phyloP scores from a whole-genome alignment of 2,113 vertebrate genomes.

The Thalassoma bifasciatum region DNA sequence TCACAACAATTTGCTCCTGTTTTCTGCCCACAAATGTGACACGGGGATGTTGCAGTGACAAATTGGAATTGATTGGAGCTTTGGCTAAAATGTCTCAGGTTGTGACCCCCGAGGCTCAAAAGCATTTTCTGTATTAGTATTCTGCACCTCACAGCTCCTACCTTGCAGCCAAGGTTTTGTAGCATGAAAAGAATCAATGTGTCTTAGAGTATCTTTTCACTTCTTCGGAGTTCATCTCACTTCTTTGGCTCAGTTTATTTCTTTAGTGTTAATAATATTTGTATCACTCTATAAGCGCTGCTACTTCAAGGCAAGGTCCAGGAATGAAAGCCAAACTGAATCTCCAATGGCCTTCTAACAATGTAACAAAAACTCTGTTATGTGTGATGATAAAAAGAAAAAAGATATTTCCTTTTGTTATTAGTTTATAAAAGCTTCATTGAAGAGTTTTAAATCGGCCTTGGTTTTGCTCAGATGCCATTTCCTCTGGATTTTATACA shows the following conservation, averaged over 20 bases:
- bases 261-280: background rate
- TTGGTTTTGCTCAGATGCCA: too few species aligned
- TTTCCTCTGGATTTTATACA: too few species aligned
- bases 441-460: too few species aligned
- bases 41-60: slow-evolving; percentile 68
- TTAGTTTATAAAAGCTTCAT: too few species aligned
- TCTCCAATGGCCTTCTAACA: background rate
- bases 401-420: too few species aligned
- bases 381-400: too few species aligned
- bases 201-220: slow-evolving; percentile 4
- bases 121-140: slow-evolving; percentile 75
- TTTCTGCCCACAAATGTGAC: slow-evolving; percentile 69
- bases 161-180: slow-evolving; percentile 57
- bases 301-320: background rate
- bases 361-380: background rate
- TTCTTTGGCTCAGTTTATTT: slow-evolving; percentile 13
- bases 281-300: background rate
- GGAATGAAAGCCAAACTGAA: background rate
- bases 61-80: slow-evolving; percentile 81
- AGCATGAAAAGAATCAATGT: slow-evolving; percentile 67
- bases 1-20: slow-evolving; percentile 67
- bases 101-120: slow-evolving; percentile 72
- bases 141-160: slow-evolving; percentile 49
- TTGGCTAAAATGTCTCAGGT: slow-evolving; percentile 71
- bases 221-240: background rate